These are phyloP conservation scores for Melanotus villosus DNA, from an alignment of 2,888 invertebrate species.

Conservation along the genomic window DNA sequence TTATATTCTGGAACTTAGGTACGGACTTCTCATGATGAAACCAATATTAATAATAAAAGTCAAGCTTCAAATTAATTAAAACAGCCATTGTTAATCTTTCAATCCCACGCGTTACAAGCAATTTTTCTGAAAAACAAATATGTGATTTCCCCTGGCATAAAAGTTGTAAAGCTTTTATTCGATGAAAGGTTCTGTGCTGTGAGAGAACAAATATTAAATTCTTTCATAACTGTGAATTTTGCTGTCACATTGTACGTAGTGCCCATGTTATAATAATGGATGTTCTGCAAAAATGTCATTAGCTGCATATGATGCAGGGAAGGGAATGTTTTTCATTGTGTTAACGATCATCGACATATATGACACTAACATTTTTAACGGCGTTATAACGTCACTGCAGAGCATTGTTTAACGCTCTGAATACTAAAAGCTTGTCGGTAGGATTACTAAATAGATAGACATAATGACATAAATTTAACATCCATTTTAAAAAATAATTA, in stretches of 20 bases:
- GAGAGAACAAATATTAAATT: slow-evolving; percentile 38
- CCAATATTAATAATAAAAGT: no score
- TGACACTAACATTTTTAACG: no score
- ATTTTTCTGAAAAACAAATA: slow-evolving; percentile 24
- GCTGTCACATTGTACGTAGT: slow-evolving; percentile 20
- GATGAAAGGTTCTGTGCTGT: slow-evolving; percentile 22
- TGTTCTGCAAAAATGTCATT: slow-evolving; percentile 1
- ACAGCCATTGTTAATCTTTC: slow-evolving; percentile 7
- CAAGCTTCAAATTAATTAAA: no score
- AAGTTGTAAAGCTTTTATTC: slow-evolving; percentile 16
- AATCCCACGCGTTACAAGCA: background rate
- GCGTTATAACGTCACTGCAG: no score
- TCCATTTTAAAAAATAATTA: no score
- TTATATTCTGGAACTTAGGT: no score
- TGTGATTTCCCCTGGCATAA: background rate
- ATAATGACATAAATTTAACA: no score
- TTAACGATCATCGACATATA: background rate
- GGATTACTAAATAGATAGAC: no score
- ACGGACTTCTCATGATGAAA: no score
- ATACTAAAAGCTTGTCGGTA: background rate
- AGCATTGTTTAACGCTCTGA: background rate
- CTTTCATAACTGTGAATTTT: slow-evolving; percentile 11
- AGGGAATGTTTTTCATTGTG: background rate
- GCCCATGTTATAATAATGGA: slow-evolving; percentile 5
- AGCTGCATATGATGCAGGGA: slow-evolving; percentile 3